Base-by-base conservation (phyloP, 2,888 invertebrate species). In the Pasiphila rectangulata region DNA sequence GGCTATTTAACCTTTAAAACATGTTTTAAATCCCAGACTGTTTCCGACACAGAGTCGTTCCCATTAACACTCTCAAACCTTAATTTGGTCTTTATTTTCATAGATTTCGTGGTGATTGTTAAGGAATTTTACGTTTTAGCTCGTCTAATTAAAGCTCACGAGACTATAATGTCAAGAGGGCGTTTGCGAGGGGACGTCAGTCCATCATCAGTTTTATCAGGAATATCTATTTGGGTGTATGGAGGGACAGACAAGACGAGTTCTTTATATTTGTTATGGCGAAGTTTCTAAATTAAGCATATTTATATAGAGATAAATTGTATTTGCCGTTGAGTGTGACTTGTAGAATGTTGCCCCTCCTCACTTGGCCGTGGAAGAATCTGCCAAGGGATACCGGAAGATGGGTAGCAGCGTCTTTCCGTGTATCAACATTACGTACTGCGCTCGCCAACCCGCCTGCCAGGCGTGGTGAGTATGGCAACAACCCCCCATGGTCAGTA, bases 101-200 rank as follows among this genome's bases (percentile, higher is more conserved):
- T 7, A 27, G 13, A 6, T 27, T 13, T 27, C 13, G 12, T 7
- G 12, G 7, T 13, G 27, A 27, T 7, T 27, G 3, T 27, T 3
- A n/a, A n/a, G n/a, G 25, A 7, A 25, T 6, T 42, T 15, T 19
- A 12, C 3, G 16, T 34, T 24, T 17, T 15, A 39, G 38, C 46
- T 15, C 15, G 23, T 49, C 56, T 54, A 62, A 65, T 59, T 63
- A 54, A 21, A 23, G 45, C 30, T 59, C 61, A 63, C 57, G 35
- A 12, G 12, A 13, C 13, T 13, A 27, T 13, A 27, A 27, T 13
- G n/a, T n/a, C n/a, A n/a, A n/a, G n/a, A n/a, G n/a, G n/a, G n/a
- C n/a, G n/a, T n/a, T n/a, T n/a, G n/a, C n/a, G n/a, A 27, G 16
- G 16, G 61, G 30, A 25, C 38, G 49, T 29, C 25, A 27, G 24